Evolutionary conservation across 2,888 invertebrate species (phyloP).

Genomic region (Beris chalybata): DNA sequence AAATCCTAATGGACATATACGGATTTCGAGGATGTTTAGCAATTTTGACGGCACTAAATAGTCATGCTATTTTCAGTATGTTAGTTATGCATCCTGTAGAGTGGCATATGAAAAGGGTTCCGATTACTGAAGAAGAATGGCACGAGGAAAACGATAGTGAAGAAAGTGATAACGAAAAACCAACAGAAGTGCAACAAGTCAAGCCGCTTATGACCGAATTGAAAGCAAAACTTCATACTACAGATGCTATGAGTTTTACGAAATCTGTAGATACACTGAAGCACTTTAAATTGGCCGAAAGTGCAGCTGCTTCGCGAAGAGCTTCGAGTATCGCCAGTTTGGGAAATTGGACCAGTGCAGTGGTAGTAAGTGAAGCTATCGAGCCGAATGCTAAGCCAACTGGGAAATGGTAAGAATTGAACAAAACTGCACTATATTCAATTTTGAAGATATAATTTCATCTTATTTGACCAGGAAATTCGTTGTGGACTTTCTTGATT

Average conservation of each 20-base stretch:
- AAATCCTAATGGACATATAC: slow-evolving; percentile 63
- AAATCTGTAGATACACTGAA: background rate
- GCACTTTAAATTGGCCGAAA: background rate
- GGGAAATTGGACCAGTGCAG: slow-evolving; percentile 54
- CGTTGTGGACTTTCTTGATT: slow-evolving; percentile 63
- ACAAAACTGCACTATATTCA: too few relatives aligned
- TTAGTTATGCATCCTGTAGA: slow-evolving; percentile 73
- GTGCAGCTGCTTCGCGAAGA: slow-evolving; percentile 40
- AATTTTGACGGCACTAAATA: slow-evolving; percentile 66
- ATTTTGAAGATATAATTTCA: too few relatives aligned
- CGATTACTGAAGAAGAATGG: slow-evolving; percentile 54
- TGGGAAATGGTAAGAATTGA: slow-evolving; percentile 30
- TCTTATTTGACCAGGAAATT: slow-evolving; percentile 54
- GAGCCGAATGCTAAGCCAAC: slow-evolving; percentile 45
- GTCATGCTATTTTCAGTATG: slow-evolving; percentile 70
- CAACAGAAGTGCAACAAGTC: background rate
- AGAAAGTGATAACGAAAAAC: background rate
- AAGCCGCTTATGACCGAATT: slow-evolving; percentile 31
- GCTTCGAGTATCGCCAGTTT: slow-evolving; percentile 53
- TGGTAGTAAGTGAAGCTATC: slow-evolving; percentile 50
- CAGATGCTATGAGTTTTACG: background rate
- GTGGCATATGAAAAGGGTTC: slow-evolving; percentile 65
- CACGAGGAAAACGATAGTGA: slow-evolving; percentile 16
- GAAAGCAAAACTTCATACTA: background rate
- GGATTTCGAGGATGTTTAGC: slow-evolving; percentile 73